Evolutionary conservation across 2,888 invertebrate genomes (phyloP).

Genomic region (Gandaritis pyraliata): DNA sequence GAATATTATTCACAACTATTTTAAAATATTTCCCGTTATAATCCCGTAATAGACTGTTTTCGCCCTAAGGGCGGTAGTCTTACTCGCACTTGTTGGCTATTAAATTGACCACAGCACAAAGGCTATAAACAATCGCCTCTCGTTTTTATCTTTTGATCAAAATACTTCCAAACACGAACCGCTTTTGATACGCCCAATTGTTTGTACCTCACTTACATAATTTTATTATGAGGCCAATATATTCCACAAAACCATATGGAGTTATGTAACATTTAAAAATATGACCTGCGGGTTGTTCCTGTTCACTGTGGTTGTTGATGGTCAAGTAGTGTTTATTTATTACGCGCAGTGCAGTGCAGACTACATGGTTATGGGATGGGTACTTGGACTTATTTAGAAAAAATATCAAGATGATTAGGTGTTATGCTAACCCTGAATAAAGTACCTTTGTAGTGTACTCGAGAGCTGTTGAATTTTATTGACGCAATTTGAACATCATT

Average conservation of each 20-base stretch:
- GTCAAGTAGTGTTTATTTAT: constrained; percentile 3
- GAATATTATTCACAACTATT: too few species aligned
- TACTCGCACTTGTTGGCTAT: too few species aligned
- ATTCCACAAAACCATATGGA: constrained; percentile 4
- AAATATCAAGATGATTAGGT: constrained; percentile 3
- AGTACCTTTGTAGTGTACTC: neutral
- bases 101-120: neutral
- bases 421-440: constrained; percentile 7
- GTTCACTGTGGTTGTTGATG: neutral
- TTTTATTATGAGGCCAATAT: constrained; percentile 26
- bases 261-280: too few species aligned
- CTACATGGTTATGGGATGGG: neutral
- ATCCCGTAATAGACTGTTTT: too few species aligned
- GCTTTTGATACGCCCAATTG: too few species aligned
- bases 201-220: constrained; percentile 7
- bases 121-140: constrained; percentile 24
- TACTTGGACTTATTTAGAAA: neutral
- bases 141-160: constrained; percentile 35
- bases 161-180: constrained; percentile 26
- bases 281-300: too few species aligned
- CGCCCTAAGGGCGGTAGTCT: too few species aligned
- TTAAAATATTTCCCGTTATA: too few species aligned
- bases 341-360: neutral
- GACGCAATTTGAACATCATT: neutral
- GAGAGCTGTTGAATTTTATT: constrained; percentile 4